phyloP scores from a whole-genome alignment of 2,888 invertebrate species.

The Sabatieria punctata region DNA sequence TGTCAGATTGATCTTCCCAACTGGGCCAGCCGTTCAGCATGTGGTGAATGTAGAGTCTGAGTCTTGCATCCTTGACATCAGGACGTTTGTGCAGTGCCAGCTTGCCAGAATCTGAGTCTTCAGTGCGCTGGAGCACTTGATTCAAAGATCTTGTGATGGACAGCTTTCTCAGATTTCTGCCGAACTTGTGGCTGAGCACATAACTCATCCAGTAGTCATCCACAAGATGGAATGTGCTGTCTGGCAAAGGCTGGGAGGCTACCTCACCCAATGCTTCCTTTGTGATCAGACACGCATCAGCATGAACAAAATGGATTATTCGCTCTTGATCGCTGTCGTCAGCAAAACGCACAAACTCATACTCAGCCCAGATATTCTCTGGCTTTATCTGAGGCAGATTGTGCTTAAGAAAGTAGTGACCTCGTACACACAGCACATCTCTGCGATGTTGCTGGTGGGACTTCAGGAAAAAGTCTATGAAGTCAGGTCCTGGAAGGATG shows the following conservation, averaged over 20 bases:
- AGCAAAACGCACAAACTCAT: neutral
- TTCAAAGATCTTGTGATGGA: neutral
- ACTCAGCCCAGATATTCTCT: neutral
- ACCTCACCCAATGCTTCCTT: neutral
- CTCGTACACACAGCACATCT: neutral
- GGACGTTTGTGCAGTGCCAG: neutral
- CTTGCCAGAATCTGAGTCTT: neutral
- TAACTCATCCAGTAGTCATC: slow-evolving; percentile 1
- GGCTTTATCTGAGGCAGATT: neutral
- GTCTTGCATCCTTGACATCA: neutral
- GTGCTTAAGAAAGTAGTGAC: neutral
- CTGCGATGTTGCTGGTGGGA: neutral
- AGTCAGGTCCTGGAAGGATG: neutral
- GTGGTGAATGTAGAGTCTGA: neutral
- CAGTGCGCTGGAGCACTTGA: neutral
- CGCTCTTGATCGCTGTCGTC: neutral
- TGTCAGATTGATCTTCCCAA: neutral
- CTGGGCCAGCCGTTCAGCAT: neutral
- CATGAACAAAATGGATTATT: neutral
- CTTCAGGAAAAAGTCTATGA: neutral
- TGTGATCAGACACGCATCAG: neutral
- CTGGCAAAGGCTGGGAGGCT: neutral
- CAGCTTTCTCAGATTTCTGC: neutral
- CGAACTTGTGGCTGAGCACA: neutral
- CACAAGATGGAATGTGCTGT: neutral